These are phyloP conservation scores for Mustela erminea DNA, from an alignment of 2,797 vertebrate species.

Conservation along the genomic window DNA sequence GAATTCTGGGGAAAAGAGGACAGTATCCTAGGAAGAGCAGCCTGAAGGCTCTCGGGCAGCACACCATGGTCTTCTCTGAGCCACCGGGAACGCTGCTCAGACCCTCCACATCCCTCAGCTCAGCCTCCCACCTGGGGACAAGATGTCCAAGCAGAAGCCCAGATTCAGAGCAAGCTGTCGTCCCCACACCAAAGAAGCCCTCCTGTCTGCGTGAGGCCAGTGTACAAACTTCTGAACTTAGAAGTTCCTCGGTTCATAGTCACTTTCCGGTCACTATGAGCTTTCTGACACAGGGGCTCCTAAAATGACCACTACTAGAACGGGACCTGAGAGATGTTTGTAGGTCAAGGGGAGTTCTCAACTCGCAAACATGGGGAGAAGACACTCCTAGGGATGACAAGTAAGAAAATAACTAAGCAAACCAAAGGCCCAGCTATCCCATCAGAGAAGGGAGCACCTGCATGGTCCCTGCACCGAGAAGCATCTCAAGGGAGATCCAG, in stretches of 20 bases:
- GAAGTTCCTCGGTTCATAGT: not conserved
- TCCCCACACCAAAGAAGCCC: not conserved
- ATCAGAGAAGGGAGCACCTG: not conserved
- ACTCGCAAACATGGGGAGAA: not conserved
- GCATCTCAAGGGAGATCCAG: not conserved
- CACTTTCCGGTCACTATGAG: not conserved
- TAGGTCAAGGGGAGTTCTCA: not conserved
- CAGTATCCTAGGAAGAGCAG: conserved; percentile 22
- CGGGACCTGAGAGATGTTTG: not conserved
- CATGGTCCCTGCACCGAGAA: fast-evolving
- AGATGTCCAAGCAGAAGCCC: not conserved
- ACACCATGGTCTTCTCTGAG: not conserved
- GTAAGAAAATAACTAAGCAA: not conserved
- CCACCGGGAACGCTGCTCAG: not conserved
- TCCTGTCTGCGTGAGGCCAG: fast-evolving
- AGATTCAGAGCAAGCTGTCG: fast-evolving
- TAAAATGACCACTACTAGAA: not conserved
- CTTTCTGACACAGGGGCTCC: not conserved
- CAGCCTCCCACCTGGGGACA: not conserved
- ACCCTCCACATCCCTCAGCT: not conserved
- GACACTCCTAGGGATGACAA: not conserved
- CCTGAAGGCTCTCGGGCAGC: not conserved
- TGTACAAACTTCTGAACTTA: not conserved
- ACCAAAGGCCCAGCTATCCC: not conserved
- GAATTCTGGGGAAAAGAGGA: not conserved